phyloP scores from a whole-genome alignment of 1,140 invertebrate genomes.

The Melitaea cinxia region DNA sequence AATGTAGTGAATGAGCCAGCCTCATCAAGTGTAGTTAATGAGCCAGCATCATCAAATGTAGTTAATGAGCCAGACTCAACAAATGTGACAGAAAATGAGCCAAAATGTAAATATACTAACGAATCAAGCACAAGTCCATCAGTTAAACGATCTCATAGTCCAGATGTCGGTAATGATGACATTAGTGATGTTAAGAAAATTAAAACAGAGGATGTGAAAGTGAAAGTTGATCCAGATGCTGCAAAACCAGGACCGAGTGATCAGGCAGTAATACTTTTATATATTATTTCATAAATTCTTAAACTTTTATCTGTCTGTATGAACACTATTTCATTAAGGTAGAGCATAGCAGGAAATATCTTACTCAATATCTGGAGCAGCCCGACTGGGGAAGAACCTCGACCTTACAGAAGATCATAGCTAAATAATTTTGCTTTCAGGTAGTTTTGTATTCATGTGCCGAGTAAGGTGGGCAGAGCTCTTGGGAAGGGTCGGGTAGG shows the following conservation, averaged over 20 bases:
- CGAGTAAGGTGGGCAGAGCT: no score
- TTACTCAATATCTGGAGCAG: no score
- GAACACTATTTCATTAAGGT: no score
- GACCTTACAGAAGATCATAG: no score
- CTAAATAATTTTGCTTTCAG: no score
- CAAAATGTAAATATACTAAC: background rate
- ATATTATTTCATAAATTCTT: background rate
- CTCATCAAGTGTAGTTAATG: background rate
- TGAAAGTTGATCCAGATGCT: conserved; percentile 25
- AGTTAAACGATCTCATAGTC: conserved; percentile 37
- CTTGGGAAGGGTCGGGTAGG: no score
- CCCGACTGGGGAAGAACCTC: no score
- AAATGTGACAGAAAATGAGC: background rate
- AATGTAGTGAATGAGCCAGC: background rate
- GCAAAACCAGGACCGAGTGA: background rate
- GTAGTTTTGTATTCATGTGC: no score
- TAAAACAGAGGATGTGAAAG: conserved; percentile 27
- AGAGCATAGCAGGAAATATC: no score
- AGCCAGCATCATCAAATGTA: background rate
- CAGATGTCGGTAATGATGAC: no score
- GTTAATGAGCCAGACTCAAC: background rate
- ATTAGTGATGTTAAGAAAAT: conserved; percentile 39
- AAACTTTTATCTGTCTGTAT: no score
- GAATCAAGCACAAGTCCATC: background rate
- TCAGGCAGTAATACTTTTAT: background rate